Evolutionary conservation across 2,113 vertebrate species (phyloP), one percentile per base, ranked within the genome.

Genomic region (Poecilia latipinna): DNA sequence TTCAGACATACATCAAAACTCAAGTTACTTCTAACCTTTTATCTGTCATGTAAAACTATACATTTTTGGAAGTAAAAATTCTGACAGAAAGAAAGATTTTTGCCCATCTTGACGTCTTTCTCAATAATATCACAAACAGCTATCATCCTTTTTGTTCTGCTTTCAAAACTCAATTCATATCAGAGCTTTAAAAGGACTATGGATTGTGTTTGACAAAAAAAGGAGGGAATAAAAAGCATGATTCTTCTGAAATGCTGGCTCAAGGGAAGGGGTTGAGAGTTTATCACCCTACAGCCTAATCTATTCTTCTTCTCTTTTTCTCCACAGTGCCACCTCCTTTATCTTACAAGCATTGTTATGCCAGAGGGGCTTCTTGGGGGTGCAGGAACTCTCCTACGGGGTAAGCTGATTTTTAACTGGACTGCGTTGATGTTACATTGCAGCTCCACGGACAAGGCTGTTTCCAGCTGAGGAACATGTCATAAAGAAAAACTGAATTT

Each of bases 351-450:
- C 54, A 29, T 51, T 4, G 64, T 68, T 48, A 15, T 32, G 26
- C 31, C 63, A 75, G 75, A 48, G 8, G 51, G 48, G 8, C 71
- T n/a, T 60, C 8, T 77, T 31, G 12, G 44, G 37, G 62, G 60
- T 26, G 17, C 60, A 66, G 26, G 35, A 54, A 26, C 29, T n/a
- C 22, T 8, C 72, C 37, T 57, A 42, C 61, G 12, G 61, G 82
- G 81, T 72, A 61, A 68, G 71, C 57, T 32, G 68, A 74, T 62
- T 65, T 35, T 35, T 63, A 54, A 72, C 66, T 72, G 63, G 75
- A 79, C 79, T 82, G 26, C 79, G 75, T 70, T 44, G 79, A 82
- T 80, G 83, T 78, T 62, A 7, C 76, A 74, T 48, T 79, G 82
- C 85, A 86, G 80, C 65, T 84, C 69, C 15, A 22, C 29, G 44